These are phyloP conservation scores for Anorthoa munda DNA, from an alignment of 2,888 invertebrate species.

Conservation along the genomic window DNA sequence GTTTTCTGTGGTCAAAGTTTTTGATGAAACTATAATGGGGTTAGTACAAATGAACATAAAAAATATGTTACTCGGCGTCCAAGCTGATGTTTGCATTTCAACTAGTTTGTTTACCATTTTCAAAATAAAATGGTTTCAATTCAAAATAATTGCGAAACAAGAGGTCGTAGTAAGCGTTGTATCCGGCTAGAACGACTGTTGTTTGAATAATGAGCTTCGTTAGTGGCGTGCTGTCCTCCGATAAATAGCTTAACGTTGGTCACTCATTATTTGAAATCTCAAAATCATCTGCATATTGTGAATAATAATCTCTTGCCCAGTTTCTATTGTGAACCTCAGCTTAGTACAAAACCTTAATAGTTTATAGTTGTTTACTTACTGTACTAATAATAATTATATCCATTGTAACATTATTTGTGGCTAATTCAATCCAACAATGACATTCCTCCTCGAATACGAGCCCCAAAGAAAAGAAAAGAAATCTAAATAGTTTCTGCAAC, in stretches of 20 bases:
- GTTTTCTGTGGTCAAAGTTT: constrained; percentile 57
- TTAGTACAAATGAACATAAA: constrained; percentile 25
- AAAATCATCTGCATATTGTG: constrained; percentile 16
- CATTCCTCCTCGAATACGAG: neutral
- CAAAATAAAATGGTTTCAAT: constrained; percentile 33
- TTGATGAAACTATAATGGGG: constrained; percentile 42
- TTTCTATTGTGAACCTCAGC: neutral
- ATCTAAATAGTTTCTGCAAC: constrained; percentile 37
- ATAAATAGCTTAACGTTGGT: constrained; percentile 57
- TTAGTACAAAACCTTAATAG: neutral
- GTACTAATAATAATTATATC: neutral
- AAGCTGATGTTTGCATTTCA: constrained; percentile 42
- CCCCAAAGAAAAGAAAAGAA: constrained; percentile 23
- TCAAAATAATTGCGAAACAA: constrained; percentile 62
- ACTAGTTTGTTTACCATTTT: constrained; percentile 25
- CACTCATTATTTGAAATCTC: constrained; percentile 44
- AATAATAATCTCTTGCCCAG: constrained; percentile 14
- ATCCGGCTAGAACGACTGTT: constrained; percentile 71
- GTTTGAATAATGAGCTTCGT: constrained; percentile 82
- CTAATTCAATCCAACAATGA: neutral
- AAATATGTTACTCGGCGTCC: constrained; percentile 9
- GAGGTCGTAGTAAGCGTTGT: constrained; percentile 69
- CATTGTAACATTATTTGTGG: neutral
- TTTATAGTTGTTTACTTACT: neutral
- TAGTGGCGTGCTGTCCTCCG: constrained; percentile 73